Conservation (phyloP, 2,888 invertebrate genomes). For the Leucophora obtusa region DNA sequence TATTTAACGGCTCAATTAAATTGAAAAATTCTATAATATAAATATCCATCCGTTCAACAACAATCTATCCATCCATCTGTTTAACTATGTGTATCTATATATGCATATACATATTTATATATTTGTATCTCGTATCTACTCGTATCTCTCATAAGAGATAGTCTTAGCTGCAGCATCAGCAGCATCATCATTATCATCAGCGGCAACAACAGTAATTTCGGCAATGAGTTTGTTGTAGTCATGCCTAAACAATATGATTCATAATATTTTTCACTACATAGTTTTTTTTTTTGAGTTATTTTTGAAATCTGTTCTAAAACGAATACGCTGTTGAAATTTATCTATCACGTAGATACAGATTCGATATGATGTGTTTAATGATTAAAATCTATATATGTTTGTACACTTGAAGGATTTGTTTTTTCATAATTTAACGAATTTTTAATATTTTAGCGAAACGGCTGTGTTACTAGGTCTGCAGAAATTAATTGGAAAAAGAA, state of each 20-base stretch:
- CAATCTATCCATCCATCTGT: conserved; percentile 7
- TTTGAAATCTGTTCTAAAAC: conserved; percentile 20
- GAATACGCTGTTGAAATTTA: conserved; percentile 45
- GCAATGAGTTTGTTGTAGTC: not conserved
- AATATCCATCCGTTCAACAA: not conserved
- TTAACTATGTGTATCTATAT: not conserved
- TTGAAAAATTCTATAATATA: conserved; percentile 45
- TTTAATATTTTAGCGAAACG: no score
- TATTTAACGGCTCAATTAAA: conserved; percentile 62
- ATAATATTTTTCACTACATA: not conserved
- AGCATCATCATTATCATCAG: not conserved
- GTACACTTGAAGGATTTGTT: conserved; percentile 10
- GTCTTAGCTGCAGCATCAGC: not conserved
- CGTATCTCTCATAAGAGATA: not conserved
- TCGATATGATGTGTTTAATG: conserved; percentile 13
- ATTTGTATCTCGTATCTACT: not conserved
- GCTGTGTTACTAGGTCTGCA: no score
- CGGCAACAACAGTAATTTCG: not conserved
- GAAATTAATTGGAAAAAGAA: no score
- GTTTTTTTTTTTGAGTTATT: not conserved
- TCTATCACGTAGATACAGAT: conserved; percentile 40
- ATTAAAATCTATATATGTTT: conserved; percentile 7
- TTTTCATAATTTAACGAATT: not conserved
- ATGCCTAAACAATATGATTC: not conserved
- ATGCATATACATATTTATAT: no score